Percentiles rank a stretch among this genome's conserved stretches.
Conservation (phyloP, 2,888 invertebrate species). For the Oxycera nigricornis region DNA sequence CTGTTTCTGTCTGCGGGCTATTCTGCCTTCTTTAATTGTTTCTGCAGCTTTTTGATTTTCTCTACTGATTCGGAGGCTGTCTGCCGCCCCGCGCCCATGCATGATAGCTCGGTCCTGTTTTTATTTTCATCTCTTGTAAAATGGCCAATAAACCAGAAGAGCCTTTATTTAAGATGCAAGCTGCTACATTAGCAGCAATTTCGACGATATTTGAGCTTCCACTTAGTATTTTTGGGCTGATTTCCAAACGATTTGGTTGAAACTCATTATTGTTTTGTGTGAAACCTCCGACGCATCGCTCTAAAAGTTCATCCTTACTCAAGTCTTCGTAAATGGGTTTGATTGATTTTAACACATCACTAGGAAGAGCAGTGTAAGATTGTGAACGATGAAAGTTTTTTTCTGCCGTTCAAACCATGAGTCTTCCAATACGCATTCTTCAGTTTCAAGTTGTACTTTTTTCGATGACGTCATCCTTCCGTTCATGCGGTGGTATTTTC, state of each 20-base stretch:
- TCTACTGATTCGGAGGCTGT: background rate
- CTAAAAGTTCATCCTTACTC: background rate
- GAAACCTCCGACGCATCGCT: background rate
- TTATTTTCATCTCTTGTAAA: too few relatives aligned
- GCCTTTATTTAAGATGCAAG: background rate
- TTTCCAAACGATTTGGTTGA: background rate
- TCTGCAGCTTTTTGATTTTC: background rate
- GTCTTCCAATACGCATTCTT: background rate
- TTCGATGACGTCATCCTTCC: background rate
- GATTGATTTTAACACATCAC: background rate
- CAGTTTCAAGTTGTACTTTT: background rate
- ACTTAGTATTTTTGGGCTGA: background rate
- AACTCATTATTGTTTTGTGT: constrained; percentile 1
- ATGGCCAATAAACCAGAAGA: background rate
- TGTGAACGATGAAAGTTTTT: background rate
- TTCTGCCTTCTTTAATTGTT: background rate
- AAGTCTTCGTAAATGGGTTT: background rate
- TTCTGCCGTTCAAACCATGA: constrained; percentile 2
- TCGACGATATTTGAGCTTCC: background rate
- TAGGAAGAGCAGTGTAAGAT: background rate
- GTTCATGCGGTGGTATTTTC: background rate
- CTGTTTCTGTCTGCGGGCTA: background rate
- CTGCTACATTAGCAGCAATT: background rate
- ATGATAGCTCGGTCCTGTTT: background rate
- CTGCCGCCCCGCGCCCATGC: background rate